A percentile compares a stretch with the other conserved stretches of the same genome.
These are phyloP conservation scores for Pteronura brasiliensis DNA, from an alignment of 2,113 vertebrate genomes.

Conservation along the genomic window DNA sequence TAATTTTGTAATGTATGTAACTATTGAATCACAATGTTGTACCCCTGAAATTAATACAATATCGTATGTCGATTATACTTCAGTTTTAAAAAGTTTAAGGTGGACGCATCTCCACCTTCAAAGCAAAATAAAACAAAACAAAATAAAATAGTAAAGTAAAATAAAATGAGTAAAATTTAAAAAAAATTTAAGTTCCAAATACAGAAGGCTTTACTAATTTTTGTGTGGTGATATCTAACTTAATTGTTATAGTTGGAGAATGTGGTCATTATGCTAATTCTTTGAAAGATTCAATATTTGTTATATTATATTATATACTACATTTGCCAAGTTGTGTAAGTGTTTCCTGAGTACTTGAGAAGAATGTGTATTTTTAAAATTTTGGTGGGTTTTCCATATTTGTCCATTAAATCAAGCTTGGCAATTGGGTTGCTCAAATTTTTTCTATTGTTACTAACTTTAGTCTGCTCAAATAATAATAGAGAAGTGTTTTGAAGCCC, in stretches of 20 bases:
- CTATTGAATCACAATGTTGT: not conserved
- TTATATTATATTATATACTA: not conserved
- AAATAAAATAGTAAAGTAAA: not conserved
- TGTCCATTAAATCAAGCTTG: not conserved
- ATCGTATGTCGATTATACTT: not conserved
- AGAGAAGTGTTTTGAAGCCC: not conserved
- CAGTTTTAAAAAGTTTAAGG: not conserved
- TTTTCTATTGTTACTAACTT: not conserved
- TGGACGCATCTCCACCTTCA: not conserved
- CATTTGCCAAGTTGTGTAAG: not conserved
- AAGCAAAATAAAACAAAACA: not conserved
- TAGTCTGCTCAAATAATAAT: not conserved
- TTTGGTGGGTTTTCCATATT: not conserved
- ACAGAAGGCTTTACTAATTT: not conserved
- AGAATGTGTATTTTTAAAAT: not conserved
- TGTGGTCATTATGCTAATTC: not conserved
- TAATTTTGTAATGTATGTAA: not conserved
- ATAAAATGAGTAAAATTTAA: not conserved
- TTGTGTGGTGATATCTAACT: not conserved
- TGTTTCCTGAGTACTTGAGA: not conserved
- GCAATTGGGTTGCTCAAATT: not conserved
- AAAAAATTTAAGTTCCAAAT: not conserved
- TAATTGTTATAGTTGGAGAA: not conserved
- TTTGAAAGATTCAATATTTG: not conserved
- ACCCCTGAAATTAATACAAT: not conserved